Conservation (phyloP, 2,113 vertebrate species). For the Tychaedon coryphoeus region DNA sequence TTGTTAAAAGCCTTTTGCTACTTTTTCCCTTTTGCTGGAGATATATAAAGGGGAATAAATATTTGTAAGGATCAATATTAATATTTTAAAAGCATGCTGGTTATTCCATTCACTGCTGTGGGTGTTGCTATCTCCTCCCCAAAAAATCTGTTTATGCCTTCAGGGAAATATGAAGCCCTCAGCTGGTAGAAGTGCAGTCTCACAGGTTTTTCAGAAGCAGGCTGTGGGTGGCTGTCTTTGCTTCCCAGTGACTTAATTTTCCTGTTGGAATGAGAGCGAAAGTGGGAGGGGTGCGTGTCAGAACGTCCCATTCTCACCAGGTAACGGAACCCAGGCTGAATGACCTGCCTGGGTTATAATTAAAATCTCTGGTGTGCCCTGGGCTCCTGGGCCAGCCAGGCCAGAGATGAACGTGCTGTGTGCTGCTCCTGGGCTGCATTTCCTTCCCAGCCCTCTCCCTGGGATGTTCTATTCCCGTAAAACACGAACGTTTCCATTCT, state of each 20-base stretch:
- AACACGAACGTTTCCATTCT: slow-evolving; percentile 22
- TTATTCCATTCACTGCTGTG: neutral
- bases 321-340: neutral
- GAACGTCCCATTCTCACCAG: neutral
- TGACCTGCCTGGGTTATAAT: neutral
- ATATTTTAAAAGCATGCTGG: neutral
- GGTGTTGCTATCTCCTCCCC: neutral
- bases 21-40: neutral
- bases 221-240: neutral
- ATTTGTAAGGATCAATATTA: neutral
- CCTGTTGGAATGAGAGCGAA: neutral
- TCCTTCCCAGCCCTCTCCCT: slow-evolving; percentile 37
- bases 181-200: neutral
- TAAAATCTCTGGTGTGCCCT: neutral
- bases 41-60: neutral
- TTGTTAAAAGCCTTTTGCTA: neutral
- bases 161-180: neutral
- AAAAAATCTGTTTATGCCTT: neutral
- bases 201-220: neutral
- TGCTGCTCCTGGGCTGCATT: slow-evolving; percentile 20
- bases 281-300: neutral
- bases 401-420: neutral
- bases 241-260: neutral
- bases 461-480: slow-evolving; percentile 45
- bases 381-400: neutral